These are phyloP conservation scores for Acleris holmiana DNA, from an alignment of 2,888 invertebrate species.

Conservation along the genomic window DNA sequence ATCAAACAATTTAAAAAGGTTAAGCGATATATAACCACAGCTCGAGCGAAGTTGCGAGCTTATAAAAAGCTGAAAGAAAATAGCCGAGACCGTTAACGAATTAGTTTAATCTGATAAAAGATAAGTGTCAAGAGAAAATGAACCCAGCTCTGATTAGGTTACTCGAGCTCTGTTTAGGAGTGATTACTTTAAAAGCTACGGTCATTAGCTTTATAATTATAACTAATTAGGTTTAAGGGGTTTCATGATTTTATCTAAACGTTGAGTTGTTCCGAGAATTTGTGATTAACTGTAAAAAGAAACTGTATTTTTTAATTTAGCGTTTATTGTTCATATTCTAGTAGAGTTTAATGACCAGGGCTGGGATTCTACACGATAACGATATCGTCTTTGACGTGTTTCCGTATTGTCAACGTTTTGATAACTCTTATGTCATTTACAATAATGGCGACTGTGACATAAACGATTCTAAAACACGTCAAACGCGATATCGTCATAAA, in stretches of 20 bases:
- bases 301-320: no score
- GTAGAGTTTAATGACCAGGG: no score
- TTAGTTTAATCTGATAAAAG: conserved; percentile 14
- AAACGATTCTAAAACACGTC: no score
- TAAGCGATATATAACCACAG: background rate
- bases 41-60: background rate
- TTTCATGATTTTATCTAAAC: conserved; percentile 36
- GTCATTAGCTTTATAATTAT: conserved; percentile 23
- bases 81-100: conserved; percentile 9
- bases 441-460: no score
- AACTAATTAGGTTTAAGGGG: conserved; percentile 31
- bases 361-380: no score
- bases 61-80: background rate
- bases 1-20: no score
- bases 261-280: conserved; percentile 24
- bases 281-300: conserved; percentile 18
- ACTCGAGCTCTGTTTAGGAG: conserved; percentile 10
- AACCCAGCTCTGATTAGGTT: conserved; percentile 25
- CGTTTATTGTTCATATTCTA: no score
- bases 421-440: no score
- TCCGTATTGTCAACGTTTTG: no score
- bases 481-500: no score
- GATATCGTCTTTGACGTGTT: no score
- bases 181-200: conserved; percentile 32
- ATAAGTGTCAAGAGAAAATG: conserved; percentile 29